A percentile compares a stretch with the other conserved stretches of the same genome.
Conservation (phyloP, 2,797 vertebrate genomes). For the Octomys mimax region DNA sequence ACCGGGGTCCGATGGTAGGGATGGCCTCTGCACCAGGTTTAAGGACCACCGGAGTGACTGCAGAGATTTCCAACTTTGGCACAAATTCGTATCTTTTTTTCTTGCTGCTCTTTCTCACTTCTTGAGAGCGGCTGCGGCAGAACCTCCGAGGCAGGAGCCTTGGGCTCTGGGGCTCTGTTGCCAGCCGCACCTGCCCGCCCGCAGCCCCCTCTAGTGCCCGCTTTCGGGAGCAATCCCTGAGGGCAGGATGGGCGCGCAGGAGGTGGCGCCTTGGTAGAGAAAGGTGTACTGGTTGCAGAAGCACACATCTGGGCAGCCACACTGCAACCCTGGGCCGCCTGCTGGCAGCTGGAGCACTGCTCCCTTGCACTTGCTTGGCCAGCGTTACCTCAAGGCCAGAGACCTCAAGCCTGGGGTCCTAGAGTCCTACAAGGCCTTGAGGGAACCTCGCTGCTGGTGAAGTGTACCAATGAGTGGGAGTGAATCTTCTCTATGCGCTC, state of each 20-base stretch:
- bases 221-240: conserved; percentile 99
- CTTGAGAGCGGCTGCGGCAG: conserved; percentile 99
- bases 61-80: conserved; percentile 95
- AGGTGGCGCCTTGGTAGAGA: too few species aligned
- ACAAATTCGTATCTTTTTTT: conserved; percentile 98
- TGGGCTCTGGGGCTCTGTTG: conserved; percentile 96
- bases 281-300: too few species aligned
- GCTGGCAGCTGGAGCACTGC: conserved; percentile 98
- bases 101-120: conserved; percentile 98
- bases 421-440: conserved; percentile 98
- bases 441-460: conserved; percentile 96
- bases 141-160: conserved; percentile 99
- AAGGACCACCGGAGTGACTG: conserved; percentile 96
- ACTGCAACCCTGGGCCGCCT: conserved; percentile 90
- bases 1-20: conserved; percentile 94
- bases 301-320: too few species aligned
- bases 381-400: conserved; percentile 98
- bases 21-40: conserved; percentile 97
- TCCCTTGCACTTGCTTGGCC: conserved; percentile 99
- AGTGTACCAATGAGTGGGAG: conserved; percentile 98
- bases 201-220: conserved; percentile 86
- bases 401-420: conserved; percentile 96
- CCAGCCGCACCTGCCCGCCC: conserved; percentile 93
- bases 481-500: conserved; percentile 99
- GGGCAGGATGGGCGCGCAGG: conserved; percentile 87